Base-by-base conservation (phyloP, 2,113 vertebrate species). In the Lamprologus tigripictilis region DNA sequence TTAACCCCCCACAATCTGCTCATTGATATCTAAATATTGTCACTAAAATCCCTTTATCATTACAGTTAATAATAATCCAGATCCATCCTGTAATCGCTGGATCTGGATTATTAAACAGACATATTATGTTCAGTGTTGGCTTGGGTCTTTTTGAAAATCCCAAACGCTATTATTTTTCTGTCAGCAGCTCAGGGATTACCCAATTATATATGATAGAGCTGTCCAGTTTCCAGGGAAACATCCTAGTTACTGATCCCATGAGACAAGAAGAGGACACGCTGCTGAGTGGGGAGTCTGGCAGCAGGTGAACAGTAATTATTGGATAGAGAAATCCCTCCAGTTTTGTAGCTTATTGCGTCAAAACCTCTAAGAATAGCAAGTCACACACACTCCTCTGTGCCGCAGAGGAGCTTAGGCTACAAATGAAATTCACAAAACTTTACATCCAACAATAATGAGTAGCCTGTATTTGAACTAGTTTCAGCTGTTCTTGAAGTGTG, bases 141-240 rank as follows among this genome's bases (percentile, higher is more conserved):
- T 84, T 80, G 68, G 68, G 37, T 82, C 54, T 86, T 92, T 83
- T 51, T 82, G 16, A 87, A 92, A 87, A 89, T 86, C 79, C 83
- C 90, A 86, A 88, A 93, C 79, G 71, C 88, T 90, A 86, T 94
- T 93, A 86, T 94, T 94, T 92, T 90, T 84, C 90, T 92, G 89
- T 91, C 92, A 90, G 87, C 85, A 87, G 90, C 68, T 90, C 80
- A 87, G 87, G 90, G 92, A 95, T 95, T 94, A 93, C 92, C 92
- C 92, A 93, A 86, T 94, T 93, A 94, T 89, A 92, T 88, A 86
- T 84, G 83, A 91, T 89, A 85, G 91, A 91, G 93, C 88, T 88
- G 91, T 93, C 93, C 94, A 90, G 95, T 96, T 96, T 95, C 94
- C 95, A 95, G 90, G 95, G 95, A 96, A 93, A 96, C 95, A 91